Evolutionary conservation across 1,140 invertebrate species (phyloP).

Genomic region (Hypothenemus hampei): DNA sequence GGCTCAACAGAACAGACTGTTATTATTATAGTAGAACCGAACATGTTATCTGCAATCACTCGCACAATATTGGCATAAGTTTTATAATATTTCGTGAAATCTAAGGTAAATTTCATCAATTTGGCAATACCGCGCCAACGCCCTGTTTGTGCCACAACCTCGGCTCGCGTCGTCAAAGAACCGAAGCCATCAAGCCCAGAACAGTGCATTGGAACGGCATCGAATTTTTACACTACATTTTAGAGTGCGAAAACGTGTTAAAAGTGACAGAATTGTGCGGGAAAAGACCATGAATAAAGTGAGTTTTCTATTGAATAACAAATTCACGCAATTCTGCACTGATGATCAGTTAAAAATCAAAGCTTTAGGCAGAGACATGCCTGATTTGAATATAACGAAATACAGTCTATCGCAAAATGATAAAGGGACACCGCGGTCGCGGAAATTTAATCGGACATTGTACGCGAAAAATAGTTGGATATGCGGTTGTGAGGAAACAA

Average conservation of each 20-base stretch:
- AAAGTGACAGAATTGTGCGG: background rate
- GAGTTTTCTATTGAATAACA: slow-evolving; percentile 12
- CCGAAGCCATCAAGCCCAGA: slow-evolving; percentile 7
- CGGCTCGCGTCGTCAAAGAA: slow-evolving; percentile 8
- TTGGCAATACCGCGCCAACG: slow-evolving; percentile 13
- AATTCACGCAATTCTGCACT: slow-evolving; percentile 13
- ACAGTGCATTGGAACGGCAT: background rate
- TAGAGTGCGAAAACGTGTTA: too few species aligned
- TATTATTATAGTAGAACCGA: too few species aligned
- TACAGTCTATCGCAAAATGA: background rate
- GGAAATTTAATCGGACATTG: slow-evolving; percentile 19
- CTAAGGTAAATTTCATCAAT: background rate
- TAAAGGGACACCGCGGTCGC: background rate
- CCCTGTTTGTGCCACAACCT: slow-evolving; percentile 9
- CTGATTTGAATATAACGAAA: slow-evolving; percentile 17
- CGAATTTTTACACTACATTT: background rate
- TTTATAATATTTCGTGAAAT: too few species aligned
- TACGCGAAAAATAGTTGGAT: slow-evolving; percentile 30
- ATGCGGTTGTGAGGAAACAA: slow-evolving; percentile 25
- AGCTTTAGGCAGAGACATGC: slow-evolving; percentile 16
- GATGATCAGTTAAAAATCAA: slow-evolving; percentile 24
- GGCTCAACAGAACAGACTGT: too few species aligned
- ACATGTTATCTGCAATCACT: too few species aligned
- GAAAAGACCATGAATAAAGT: slow-evolving; percentile 17
- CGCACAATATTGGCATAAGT: too few species aligned